These are phyloP conservation scores for Aurelia coerulea DNA, from an alignment of 30 jellyfish, hydroid and myxozoan genomes.

Conservation along the genomic window DNA sequence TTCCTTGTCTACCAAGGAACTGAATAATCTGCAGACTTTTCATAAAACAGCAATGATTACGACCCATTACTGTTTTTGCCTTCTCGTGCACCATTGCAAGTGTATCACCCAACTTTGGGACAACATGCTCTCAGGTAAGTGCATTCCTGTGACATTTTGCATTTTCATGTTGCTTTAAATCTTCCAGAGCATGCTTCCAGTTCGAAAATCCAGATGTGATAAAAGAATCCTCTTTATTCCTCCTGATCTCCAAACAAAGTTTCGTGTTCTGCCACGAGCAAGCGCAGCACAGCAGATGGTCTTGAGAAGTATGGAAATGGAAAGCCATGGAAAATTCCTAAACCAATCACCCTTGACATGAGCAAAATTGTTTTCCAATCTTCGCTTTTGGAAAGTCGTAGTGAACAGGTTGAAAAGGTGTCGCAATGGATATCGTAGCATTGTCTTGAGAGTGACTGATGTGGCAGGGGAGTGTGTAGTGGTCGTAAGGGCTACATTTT, in stretches of 20 bases:
- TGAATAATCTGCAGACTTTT: slow-evolving; percentile 28
- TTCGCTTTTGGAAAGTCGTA: slow-evolving; percentile 29
- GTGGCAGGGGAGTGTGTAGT: too few relatives aligned
- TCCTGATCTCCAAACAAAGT: background rate
- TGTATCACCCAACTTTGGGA: slow-evolving; percentile 49
- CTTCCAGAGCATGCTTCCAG: slow-evolving; percentile 60
- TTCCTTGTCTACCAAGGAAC: slow-evolving; percentile 62
- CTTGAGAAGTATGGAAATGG: slow-evolving; percentile 34
- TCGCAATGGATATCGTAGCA: too few relatives aligned
- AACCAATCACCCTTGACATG: slow-evolving; percentile 26
- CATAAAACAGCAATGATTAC: slow-evolving; percentile 42
- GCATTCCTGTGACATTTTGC: slow-evolving; percentile 59
- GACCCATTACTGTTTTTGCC: slow-evolving; percentile 24
- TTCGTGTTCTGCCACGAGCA: background rate
- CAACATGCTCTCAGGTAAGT: slow-evolving; percentile 38
- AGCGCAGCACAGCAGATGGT: slow-evolving; percentile 19
- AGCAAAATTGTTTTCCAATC: slow-evolving; percentile 15
- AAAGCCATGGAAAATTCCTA: slow-evolving; percentile 55
- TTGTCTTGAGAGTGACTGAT: too few relatives aligned
- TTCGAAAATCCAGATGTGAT: slow-evolving; percentile 50
- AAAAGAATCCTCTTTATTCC: slow-evolving; percentile 21
- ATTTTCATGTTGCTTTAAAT: slow-evolving; percentile 25
- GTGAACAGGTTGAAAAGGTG: slow-evolving; percentile 25
- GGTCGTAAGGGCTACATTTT: too few relatives aligned
- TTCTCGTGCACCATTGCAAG: slow-evolving; percentile 39